A percentile compares a stretch with the other conserved stretches of the same genome.
Conservation (phyloP, 2,113 vertebrate genomes). For the Labeo rohita region DNA sequence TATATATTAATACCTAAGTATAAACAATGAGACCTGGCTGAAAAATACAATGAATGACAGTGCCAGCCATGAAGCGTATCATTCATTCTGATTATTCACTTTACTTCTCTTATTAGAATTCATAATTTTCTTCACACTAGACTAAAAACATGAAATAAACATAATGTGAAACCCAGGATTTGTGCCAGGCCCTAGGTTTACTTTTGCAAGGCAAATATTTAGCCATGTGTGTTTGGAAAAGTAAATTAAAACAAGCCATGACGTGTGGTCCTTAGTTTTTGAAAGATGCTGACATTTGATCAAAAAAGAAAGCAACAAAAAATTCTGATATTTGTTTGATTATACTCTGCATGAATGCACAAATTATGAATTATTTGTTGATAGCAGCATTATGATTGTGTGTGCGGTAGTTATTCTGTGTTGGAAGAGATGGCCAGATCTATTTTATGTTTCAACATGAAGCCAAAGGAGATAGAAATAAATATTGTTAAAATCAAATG, state of each 20-base stretch:
- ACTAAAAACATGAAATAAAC: not conserved
- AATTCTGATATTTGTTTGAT: not conserved
- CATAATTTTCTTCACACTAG: not conserved
- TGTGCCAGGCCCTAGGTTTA: not conserved
- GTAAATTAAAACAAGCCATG: not conserved
- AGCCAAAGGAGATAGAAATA: not conserved
- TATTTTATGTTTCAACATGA: not conserved
- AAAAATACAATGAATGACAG: not conserved
- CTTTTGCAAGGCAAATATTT: slow-evolving; percentile 52
- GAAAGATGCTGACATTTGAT: not conserved
- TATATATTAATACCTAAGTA: no score
- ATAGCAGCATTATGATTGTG: not conserved
- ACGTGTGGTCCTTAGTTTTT: not conserved
- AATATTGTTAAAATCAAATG: not conserved
- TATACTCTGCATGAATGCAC: not conserved
- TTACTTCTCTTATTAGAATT: not conserved
- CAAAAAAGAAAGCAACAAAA: not conserved
- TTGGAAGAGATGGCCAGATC: not conserved
- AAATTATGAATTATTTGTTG: not conserved
- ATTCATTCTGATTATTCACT: not conserved
- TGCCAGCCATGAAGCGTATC: not conserved
- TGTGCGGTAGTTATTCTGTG: not conserved
- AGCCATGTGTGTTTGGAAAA: slow-evolving; percentile 2
- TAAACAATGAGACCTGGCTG: no score
- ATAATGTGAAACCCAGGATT: not conserved